Evolutionary conservation across 1,140 invertebrate genomes (phyloP), one percentile per base, ranked within the genome.

Genomic region (Drosophila elegans): DNA sequence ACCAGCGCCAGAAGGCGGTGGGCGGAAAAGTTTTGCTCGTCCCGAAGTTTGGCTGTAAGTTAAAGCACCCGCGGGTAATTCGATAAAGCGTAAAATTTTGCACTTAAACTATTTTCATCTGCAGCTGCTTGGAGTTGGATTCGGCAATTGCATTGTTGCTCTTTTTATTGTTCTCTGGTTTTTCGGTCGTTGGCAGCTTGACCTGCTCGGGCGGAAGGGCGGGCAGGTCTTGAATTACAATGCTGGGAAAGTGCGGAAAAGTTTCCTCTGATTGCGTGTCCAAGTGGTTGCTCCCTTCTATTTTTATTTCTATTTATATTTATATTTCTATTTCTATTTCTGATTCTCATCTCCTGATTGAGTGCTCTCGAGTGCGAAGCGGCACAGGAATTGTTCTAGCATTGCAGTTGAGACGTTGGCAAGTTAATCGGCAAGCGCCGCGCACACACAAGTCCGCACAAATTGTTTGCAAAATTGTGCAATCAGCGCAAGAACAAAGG

Each of bases 1-100:
- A 67, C 59, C 56, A 48, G 25, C n/a, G 21, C 7, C 9, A 10
- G 49, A 21, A 32, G 41, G 52, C 54, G 51, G 46, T 36, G 52
- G n/a, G 67, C 46, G 32, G 25, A 55, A 71, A 88, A 89, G 53
- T 88, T 88, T 85, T 78, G 49, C 52, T 42, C 55, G 49, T 67
- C 27, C 44, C 52, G 80, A 90, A 86, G 41, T 90, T 90, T 16
- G 56, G 36, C 63, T 76, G 79, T 79, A 90, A 90, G 84, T 89
- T 89, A 84, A 89, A 84, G 84, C 75, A 78, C 85, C 86, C 85
- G 85, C 85, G 85, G 85, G 85, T 90, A 90, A 90, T 90, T 90
- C 81, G 85, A 90, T 90, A 90, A 90, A 90, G 81, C 85, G 85
- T 90, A 90, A 90, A 90, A 90, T 90, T 90, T 85, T 90, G 85